A percentile compares a stretch with the other conserved stretches of the same genome.
phyloP scores from a whole-genome alignment of 2,888 invertebrate genomes.

The Cremastinae sp. region DNA sequence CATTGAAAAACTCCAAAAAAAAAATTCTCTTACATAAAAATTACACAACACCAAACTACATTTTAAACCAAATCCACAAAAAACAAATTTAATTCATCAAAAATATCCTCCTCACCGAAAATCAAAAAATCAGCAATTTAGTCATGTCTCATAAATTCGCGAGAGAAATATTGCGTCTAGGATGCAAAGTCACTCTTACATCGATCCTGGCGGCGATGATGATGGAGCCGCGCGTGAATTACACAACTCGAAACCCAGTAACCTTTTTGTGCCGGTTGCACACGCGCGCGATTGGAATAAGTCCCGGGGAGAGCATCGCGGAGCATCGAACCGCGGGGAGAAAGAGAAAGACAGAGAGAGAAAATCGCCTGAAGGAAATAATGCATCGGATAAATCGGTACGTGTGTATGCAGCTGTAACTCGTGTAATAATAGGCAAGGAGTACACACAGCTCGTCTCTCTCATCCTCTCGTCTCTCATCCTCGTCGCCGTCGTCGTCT shows the following conservation, averaged over 20 bases:
- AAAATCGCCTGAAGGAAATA: conserved; percentile 54
- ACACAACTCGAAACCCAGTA: conserved; percentile 75
- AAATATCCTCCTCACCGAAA: too few relatives aligned
- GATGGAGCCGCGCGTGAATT: conserved; percentile 58
- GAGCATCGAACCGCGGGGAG: conserved; percentile 17
- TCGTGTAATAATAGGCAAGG: conserved; percentile 69
- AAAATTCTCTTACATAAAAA: too few relatives aligned
- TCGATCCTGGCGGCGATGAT: conserved; percentile 16
- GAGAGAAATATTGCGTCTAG: conserved; percentile 19
- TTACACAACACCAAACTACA: too few relatives aligned
- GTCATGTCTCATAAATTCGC: background rate
- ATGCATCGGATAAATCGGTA: conserved; percentile 52
- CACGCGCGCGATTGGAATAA: conserved; percentile 55
- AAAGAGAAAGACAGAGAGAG: too few relatives aligned
- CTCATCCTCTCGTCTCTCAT: conserved; percentile 12
- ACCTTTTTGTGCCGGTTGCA: conserved; percentile 71
- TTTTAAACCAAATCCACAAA: too few relatives aligned
- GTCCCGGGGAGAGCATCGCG: conserved; percentile 15
- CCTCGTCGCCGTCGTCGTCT: too few relatives aligned
- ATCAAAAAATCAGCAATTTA: background rate
- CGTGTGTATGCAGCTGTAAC: conserved; percentile 60
- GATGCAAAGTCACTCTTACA: conserved; percentile 19
- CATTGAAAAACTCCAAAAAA: too few relatives aligned
- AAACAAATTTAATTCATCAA: too few relatives aligned
- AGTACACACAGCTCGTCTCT: background rate